These are phyloP conservation scores for Octonoba sinensis DNA, from an alignment of 2,888 invertebrate genomes.

Conservation along the genomic window DNA sequence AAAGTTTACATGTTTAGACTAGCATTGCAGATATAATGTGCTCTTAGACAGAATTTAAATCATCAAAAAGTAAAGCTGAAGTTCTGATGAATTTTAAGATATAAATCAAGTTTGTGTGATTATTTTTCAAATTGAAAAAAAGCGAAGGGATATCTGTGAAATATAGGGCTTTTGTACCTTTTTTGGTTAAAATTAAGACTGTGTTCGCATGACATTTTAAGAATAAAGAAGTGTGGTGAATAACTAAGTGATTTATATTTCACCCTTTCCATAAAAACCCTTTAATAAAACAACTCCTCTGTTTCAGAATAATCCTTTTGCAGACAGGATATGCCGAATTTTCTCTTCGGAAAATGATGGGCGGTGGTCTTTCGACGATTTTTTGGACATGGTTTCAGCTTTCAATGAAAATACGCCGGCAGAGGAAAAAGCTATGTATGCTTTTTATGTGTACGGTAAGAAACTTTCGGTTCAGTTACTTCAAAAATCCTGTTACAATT, in stretches of 20 bases:
- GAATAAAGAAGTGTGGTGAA: not conserved
- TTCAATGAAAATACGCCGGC: constrained; percentile 81
- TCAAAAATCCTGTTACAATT: not conserved
- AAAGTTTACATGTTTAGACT: too few species aligned
- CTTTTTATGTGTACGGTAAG: constrained; percentile 82
- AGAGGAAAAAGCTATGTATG: constrained; percentile 82
- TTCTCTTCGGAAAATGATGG: constrained; percentile 81
- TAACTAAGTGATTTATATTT: not conserved
- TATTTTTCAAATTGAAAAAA: too few species aligned
- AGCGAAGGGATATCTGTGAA: too few species aligned
- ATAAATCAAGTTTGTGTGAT: too few species aligned
- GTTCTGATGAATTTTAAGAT: too few species aligned
- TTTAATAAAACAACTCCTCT: not conserved
- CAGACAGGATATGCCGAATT: constrained; percentile 79
- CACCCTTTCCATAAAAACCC: not conserved
- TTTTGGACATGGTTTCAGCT: constrained; percentile 82
- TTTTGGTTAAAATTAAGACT: too few species aligned
- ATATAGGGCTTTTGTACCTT: too few species aligned
- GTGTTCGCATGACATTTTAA: not conserved
- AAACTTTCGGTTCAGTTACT: constrained; percentile 66
- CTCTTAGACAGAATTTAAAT: too few species aligned
- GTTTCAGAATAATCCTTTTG: constrained; percentile 81
- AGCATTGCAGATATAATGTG: too few species aligned
- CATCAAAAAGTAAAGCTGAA: too few species aligned
- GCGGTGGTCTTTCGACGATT: constrained; percentile 82